Base-by-base conservation (phyloP, 1,140 invertebrate genomes). In the Euglossa dilemma region DNA sequence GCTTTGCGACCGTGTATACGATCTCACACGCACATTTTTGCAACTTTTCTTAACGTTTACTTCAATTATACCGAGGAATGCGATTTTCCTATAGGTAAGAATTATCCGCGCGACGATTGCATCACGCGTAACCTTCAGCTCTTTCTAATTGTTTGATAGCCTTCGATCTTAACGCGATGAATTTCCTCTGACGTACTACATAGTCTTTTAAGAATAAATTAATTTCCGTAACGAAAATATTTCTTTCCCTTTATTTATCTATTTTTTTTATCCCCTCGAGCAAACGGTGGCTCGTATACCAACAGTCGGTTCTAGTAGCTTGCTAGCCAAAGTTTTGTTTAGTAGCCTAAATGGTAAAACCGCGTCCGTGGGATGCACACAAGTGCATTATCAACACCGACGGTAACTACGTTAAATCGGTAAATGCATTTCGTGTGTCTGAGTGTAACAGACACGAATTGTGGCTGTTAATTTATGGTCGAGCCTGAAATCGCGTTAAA, bases 391-490 rank as follows among this genome's bases (percentile, higher is more conserved):
- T 88, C 87, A 89, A 89, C 76, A 74, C 64, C 14, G 59, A 78
- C 85, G 18, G 54, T 16, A 52, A 81, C 64, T 66, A 52, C 83
- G 61, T 85, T 88, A 71, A 80, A 85, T 57, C 56, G 23, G 83
- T 63, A 88, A 88, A 88, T 88, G 86, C 78, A 64, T 88, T 88
- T 88, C 83, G 87, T 88, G 47, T 88, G 79, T 85, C 67, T 77
- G 45, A 57, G 67, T 8, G 77, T n/a, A 79, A 80, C 70, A 80
- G 52, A 50, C 36, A 36, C 36, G 36, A 36, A 43, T 75, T 25
- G 54, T 28, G 20, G 14, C 20, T 80, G 70, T 83, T 61, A 56
- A 54, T 61, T 25, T 43, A 59, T 61, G 28, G 43, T 14, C 28
- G n/a, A 57, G 43, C 20, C 16, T 20, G 9, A n/a, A 43, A 56